Base-by-base conservation (phyloP, 1,140 invertebrate genomes). In the Drosophila nigromelanica region DNA sequence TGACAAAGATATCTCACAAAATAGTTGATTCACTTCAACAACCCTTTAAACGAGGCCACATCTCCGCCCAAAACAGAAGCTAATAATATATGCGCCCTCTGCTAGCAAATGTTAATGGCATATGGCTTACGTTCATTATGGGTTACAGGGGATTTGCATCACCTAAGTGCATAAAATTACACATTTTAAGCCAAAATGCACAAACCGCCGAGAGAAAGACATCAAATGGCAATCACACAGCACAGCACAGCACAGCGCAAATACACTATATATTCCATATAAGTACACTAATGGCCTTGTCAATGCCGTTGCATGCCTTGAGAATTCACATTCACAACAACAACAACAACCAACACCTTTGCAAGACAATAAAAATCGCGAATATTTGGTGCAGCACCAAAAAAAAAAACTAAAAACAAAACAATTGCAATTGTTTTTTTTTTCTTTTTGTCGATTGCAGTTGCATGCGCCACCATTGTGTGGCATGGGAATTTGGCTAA, bases 341-440 rank as follows among this genome's bases (percentile, higher is more conserved):
- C 61, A 66, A 42, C 35, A 42, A 45, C 48, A 56, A 51, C 21
- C 35, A 61, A 61, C 58, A 69, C 45, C 55, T 52, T 52, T 51
- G 48, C 33, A 40, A 73, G 70, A 73, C 76, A 86, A 85, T 85
- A 85, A 86, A 80, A 78, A 40, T 68, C 66, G 81, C 66, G 81
- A 73, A 80, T 86, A 87, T 86, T 79, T 86, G 78, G 78, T 87
- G 78, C 81, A 83, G 63, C 51, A 33, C 15, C 30, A 33, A 12
- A 45, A 40, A 48, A 43, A 63, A 51, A 52, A 56, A 56, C 43
- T 39, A 48, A 43, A 35, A 18, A 27, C 40, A 60, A 83, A 81
- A 86, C 81, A 86, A 86, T 86, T 81, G 82, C 81, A 70, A 86
- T 86, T 86, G 81, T 85, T 51, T 56, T 60, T 56, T 37, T 35